Percentiles rank a stretch among this genome's conserved stretches.
Conservation (phyloP, 2,888 invertebrate genomes). For the Nemapogon koenigi region DNA sequence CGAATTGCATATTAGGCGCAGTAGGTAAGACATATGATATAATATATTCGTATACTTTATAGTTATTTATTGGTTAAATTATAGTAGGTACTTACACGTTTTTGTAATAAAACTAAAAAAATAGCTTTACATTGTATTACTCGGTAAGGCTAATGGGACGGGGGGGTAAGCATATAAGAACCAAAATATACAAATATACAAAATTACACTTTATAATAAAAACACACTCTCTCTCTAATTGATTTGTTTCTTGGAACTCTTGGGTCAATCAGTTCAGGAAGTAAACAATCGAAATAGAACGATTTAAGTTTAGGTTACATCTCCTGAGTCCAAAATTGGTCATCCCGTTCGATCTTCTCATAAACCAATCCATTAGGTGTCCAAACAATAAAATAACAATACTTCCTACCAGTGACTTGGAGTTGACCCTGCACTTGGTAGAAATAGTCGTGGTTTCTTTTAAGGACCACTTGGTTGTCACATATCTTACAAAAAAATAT, state of each 20-base stretch:
- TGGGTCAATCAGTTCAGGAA: background rate
- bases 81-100: no score
- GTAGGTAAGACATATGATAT: no score
- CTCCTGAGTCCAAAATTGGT: background rate
- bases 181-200: no score
- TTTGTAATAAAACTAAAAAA: no score
- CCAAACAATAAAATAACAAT: background rate
- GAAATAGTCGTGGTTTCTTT: background rate
- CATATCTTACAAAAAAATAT: background rate
- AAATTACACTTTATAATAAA: no score
- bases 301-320: background rate
- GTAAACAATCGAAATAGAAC: background rate
- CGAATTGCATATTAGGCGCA: no score
- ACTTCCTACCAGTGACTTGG: background rate
- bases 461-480: background rate
- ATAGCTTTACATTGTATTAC: no score
- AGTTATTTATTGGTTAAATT: no score
- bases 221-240: background rate
- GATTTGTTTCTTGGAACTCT: background rate
- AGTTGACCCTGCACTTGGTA: background rate
- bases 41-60: no score
- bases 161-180: no score
- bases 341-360: background rate
- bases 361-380: background rate
- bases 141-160: no score